These are phyloP conservation scores for Malurus splendens DNA, from an alignment of 2,797 vertebrate genomes.

Conservation along the genomic window DNA sequence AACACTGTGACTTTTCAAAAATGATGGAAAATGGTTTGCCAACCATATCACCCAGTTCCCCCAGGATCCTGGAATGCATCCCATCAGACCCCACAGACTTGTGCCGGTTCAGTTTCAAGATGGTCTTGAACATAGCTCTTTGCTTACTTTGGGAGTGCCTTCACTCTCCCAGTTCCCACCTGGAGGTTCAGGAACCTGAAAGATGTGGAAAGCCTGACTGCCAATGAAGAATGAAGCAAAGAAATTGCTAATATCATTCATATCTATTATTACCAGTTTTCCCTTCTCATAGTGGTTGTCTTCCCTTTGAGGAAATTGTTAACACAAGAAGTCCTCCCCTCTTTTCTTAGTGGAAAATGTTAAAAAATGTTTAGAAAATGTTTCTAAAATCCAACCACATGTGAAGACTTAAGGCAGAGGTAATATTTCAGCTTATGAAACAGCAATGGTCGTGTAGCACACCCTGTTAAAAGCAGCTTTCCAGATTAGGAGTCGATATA, in stretches of 20 bases:
- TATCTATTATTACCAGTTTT: neutral
- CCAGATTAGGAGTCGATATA: neutral
- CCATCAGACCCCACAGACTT: neutral
- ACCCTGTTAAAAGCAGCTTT: neutral
- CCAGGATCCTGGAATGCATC: neutral
- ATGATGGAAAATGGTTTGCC: neutral
- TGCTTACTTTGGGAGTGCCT: neutral
- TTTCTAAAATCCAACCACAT: neutral
- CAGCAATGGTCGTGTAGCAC: neutral
- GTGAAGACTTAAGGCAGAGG: neutral
- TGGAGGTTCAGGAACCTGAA: neutral
- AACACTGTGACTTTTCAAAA: neutral
- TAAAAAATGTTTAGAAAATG: too few relatives aligned
- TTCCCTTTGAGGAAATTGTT: neutral
- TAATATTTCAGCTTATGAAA: neutral
- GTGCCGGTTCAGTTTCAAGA: neutral
- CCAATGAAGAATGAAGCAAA: neutral
- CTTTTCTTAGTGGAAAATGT: neutral
- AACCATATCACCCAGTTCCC: neutral
- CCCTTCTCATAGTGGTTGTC: neutral
- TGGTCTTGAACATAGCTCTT: neutral
- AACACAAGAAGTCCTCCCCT: neutral
- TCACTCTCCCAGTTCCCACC: neutral
- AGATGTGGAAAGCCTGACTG: neutral
- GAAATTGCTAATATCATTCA: neutral